phyloP scores from a whole-genome alignment of 2,888 invertebrate species.

The Drepanosiphum platanoidis region DNA sequence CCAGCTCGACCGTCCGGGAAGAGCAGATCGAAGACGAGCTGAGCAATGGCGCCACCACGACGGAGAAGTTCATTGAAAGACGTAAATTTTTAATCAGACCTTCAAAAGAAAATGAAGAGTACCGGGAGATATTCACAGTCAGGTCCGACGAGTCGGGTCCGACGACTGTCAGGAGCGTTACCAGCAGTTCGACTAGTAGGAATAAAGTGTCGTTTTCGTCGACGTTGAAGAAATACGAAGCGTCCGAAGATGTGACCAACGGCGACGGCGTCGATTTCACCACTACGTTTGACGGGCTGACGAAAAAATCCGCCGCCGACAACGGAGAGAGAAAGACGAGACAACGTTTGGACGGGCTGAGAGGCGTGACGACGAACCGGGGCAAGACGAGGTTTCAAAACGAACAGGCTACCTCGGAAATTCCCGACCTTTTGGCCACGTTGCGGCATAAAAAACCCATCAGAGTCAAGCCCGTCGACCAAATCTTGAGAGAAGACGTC shows the following conservation, averaged over 20 bases:
- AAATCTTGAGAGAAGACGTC: conserved; percentile 38
- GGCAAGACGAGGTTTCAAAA: conserved; percentile 50
- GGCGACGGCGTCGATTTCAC: conserved; percentile 9
- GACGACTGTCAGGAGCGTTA: conserved; percentile 9
- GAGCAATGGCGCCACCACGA: conserved; percentile 19
- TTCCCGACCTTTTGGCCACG: conserved; percentile 30
- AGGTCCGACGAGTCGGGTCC: conserved; percentile 30
- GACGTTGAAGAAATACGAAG: conserved; percentile 31
- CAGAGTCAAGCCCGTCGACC: conserved; percentile 29
- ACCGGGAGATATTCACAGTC: conserved; percentile 18
- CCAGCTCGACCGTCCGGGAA: neutral
- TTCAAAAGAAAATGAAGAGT: conserved; percentile 23
- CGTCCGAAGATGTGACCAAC: neutral
- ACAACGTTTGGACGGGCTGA: conserved; percentile 44
- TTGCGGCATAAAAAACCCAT: conserved; percentile 39
- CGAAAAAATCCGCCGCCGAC: neutral
- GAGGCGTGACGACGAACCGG: conserved; percentile 51
- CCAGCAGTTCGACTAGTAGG: conserved; percentile 17
- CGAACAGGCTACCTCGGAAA: conserved; percentile 44
- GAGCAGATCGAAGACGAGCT: conserved; percentile 59
- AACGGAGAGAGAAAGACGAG: conserved; percentile 50
- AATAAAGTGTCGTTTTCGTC: conserved; percentile 16
- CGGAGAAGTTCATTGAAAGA: conserved; percentile 43
- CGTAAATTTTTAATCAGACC: conserved; percentile 14
- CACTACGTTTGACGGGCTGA: conserved; percentile 34